Evolutionary conservation across 1,140 invertebrate species (phyloP).

Genomic region (Megalonaias nervosa): DNA sequence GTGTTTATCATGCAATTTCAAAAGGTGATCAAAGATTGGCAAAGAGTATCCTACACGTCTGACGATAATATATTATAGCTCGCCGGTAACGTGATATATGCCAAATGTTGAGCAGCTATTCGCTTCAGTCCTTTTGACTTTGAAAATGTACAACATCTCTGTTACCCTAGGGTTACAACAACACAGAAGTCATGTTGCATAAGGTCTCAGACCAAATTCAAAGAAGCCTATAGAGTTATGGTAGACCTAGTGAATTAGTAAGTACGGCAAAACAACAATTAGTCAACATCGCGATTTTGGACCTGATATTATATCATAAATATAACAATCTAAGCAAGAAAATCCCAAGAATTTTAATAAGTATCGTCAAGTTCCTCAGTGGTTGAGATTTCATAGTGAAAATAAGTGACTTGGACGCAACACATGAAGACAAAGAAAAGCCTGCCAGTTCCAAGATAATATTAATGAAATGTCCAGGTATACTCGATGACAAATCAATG

Average conservation of each 20-base stretch:
- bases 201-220: not conserved
- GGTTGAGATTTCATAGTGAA: no score
- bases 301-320: not conserved
- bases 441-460: no score
- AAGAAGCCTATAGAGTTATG: constrained; percentile 2
- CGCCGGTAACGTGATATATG: constrained; percentile 6
- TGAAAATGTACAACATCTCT: constrained; percentile 18
- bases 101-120: constrained; percentile 10
- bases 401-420: no score
- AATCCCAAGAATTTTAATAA: constrained; percentile 33
- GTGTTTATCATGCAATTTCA: not conserved
- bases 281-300: not conserved
- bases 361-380: no score
- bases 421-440: no score
- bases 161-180: not conserved
- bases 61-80: not conserved
- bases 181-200: not conserved
- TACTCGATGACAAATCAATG: no score
- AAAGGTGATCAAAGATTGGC: not conserved
- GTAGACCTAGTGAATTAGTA: constrained; percentile 17
- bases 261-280: not conserved
- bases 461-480: no score
- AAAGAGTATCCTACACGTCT: not conserved
- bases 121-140: constrained; percentile 19
- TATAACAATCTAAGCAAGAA: not conserved